Evolutionary conservation across 2,113 vertebrate species (phyloP), one percentile per base, ranked within the genome.

Genomic region (Engystomops pustulosus): DNA sequence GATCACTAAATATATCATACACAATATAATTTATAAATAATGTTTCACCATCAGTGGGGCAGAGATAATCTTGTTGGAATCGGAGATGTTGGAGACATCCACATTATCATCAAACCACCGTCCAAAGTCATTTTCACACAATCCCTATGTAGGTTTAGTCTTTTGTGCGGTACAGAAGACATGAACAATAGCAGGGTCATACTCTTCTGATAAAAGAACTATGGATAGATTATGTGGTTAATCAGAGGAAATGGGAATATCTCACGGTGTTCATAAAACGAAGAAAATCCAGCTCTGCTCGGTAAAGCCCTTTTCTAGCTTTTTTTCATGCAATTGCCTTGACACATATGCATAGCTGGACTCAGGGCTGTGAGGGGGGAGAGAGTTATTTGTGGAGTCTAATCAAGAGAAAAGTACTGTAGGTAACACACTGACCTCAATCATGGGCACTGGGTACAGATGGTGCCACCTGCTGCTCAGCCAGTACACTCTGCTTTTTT

Each of bases 381-480:
- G 23, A 45, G 14, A 47, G 69, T 45, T 27, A 72, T 72, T 72
- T 72, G 69, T 2, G 7, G 69, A 47, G 41, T 27, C 69, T 72
- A 72, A 47, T 72, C 69, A 71, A 47, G n/a, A 25, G 12, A 45
- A 76, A 58, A 79, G 17, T 65, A 30, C 8, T 41, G 38, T 41
- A n/a, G 53, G 76, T 62, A 60, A 65, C 55, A 78, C 68, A 72
- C 69, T 72, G 41, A 45, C 69, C 69, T 72, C 69, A 72, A 72
- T 72, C 44, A 72, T 72, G 69, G 69, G 14, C n/a, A 27, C 41
- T 27, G 69, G 69, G 69, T 45, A 72, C 44, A 72, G 69, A 72
- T 27, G 41, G 44, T 27, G 69, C 38, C 69, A 72, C 69, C 69
- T 72, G 69, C 69, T 47, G 69, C 38, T 72, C 10, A 11, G 41